These are phyloP conservation scores for Ectobius pallidus DNA, from an alignment of 2,888 invertebrate species.

Conservation along the genomic window DNA sequence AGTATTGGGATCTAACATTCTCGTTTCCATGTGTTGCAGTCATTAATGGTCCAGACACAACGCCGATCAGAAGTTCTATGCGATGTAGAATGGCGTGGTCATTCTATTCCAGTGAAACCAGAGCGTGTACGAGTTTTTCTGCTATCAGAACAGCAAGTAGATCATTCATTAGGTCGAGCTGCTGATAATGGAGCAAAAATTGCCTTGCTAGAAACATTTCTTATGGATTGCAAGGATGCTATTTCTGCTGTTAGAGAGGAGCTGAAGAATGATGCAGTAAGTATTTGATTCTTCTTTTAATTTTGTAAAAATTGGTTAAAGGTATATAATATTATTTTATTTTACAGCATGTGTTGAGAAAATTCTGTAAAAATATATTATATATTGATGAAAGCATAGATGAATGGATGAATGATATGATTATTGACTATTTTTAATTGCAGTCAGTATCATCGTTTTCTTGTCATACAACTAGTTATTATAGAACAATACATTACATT, in stretches of 20 bases:
- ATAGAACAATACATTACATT: too few relatives aligned
- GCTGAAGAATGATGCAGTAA: conserved; percentile 67
- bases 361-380: neutral
- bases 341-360: neutral
- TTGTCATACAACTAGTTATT: too few relatives aligned
- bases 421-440: too few relatives aligned
- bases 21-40: too few relatives aligned
- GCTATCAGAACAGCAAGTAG: conserved; percentile 78
- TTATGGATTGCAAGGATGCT: conserved; percentile 95
- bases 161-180: conserved; percentile 51
- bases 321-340: neutral
- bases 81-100: conserved; percentile 89
- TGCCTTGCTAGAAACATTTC: conserved; percentile 85
- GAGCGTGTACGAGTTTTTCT: conserved; percentile 82
- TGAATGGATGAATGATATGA: too few relatives aligned
- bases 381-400: neutral
- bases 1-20: too few relatives aligned
- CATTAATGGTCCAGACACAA: conserved; percentile 83
- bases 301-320: neutral
- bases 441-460: too few relatives aligned
- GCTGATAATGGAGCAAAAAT: conserved; percentile 66
- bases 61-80: conserved; percentile 79
- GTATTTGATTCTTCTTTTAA: too few relatives aligned
- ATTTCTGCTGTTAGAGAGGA: conserved; percentile 85
- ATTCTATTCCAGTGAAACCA: conserved; percentile 81